A percentile compares a stretch with the other conserved stretches of the same genome.
phyloP scores from a whole-genome alignment of 2,797 vertebrate genomes.

The Dermochelys coriacea region DNA sequence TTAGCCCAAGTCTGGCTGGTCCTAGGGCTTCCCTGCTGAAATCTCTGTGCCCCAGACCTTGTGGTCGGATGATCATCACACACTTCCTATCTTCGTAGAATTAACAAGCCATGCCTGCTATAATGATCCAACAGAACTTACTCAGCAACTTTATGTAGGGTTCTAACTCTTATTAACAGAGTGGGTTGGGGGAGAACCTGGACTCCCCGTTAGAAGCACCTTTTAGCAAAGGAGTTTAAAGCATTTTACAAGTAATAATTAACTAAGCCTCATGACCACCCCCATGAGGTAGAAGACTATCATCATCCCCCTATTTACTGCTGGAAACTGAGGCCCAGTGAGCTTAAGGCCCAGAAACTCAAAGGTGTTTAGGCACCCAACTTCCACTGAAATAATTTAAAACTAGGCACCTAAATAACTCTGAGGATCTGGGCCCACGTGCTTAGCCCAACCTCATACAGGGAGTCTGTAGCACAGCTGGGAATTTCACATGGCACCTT shows the following conservation, averaged over 20 bases:
- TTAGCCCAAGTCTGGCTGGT: not conserved
- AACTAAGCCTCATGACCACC: not conserved
- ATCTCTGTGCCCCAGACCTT: not conserved
- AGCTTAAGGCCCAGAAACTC: too few relatives aligned
- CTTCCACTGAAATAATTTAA: too few relatives aligned
- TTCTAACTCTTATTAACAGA: not conserved
- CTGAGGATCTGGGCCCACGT: too few relatives aligned
- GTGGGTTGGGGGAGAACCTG: not conserved
- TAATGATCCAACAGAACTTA: not conserved
- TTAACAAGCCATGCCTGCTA: not conserved
- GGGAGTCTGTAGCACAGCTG: too few relatives aligned
- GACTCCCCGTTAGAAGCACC: not conserved
- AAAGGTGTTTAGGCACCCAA: too few relatives aligned
- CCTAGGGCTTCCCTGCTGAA: not conserved
- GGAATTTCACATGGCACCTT: too few relatives aligned
- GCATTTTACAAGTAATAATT: not conserved
- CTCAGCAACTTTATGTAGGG: not conserved
- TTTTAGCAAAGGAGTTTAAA: not conserved
- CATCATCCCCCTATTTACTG: not conserved
- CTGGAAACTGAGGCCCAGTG: not conserved
- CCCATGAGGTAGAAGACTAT: not conserved
- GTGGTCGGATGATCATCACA: not conserved
- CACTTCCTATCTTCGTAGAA: not conserved
- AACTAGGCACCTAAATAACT: too few relatives aligned
- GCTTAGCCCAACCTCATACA: too few relatives aligned